A percentile compares a stretch with the other conserved stretches of the same genome.
These are phyloP conservation scores for Heliconius cydno DNA, from an alignment of 2,888 invertebrate genomes.

Conservation along the genomic window DNA sequence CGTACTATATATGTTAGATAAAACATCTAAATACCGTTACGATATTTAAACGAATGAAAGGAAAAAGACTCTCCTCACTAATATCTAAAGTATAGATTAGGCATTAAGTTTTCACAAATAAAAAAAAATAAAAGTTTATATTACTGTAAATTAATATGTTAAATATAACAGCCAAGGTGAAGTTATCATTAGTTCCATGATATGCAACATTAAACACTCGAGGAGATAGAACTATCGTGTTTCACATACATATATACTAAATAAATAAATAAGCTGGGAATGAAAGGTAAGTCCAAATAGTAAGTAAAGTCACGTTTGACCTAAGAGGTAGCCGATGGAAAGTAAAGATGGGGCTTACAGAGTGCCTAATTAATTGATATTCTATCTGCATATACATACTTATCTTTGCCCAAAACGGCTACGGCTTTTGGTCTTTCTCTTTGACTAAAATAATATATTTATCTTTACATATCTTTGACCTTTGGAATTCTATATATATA, in stretches of 20 bases:
- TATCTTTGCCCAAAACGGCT: background rate
- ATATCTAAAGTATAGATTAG: background rate
- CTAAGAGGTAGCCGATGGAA: slow-evolving; percentile 35
- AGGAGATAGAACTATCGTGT: slow-evolving; percentile 21
- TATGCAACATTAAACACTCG: slow-evolving; percentile 18
- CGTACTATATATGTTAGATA: no score
- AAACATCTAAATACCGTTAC: background rate
- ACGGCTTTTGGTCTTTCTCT: background rate
- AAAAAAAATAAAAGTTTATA: no score
- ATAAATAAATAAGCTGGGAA: slow-evolving; percentile 31
- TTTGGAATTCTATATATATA: background rate
- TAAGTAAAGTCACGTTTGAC: slow-evolving; percentile 31
- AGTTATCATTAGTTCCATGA: background rate
- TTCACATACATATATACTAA: slow-evolving; percentile 21
- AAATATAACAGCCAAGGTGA: background rate
- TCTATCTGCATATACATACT: background rate
- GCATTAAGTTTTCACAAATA: no score
- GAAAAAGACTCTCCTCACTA: no score
- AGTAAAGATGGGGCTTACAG: slow-evolving; percentile 39
- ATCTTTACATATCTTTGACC: background rate
- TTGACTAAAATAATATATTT: background rate
- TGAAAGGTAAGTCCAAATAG: slow-evolving; percentile 24
- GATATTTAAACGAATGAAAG: background rate
- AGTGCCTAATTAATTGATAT: slow-evolving; percentile 37
- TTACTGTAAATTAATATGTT: background rate